These are phyloP conservation scores for Atta texana DNA, from an alignment of 1,140 invertebrate species.

Conservation along the genomic window DNA sequence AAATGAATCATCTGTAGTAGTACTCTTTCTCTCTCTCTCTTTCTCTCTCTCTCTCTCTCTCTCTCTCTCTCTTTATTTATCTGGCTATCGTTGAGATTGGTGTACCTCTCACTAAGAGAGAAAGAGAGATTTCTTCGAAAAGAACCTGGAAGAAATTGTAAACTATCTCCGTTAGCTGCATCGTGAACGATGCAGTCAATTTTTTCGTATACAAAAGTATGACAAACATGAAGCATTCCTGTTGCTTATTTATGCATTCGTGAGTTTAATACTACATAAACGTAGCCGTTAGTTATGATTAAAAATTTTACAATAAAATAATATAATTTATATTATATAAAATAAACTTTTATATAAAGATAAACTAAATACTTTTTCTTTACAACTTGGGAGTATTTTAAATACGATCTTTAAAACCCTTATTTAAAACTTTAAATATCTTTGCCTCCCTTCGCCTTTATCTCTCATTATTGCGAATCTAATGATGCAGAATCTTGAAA, in stretches of 20 bases:
- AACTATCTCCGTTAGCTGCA: conserved; percentile 26
- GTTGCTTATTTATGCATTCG: neutral
- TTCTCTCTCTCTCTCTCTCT: no score
- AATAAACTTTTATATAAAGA: neutral
- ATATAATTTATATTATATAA: neutral
- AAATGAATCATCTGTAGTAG: conserved; percentile 44
- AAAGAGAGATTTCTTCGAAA: neutral
- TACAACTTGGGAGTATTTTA: neutral
- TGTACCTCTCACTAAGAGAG: conserved; percentile 2
- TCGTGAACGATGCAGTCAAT: conserved; percentile 32
- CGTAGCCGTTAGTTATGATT: neutral
- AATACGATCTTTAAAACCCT: neutral
- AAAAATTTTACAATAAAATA: neutral
- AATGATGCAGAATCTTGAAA: no score
- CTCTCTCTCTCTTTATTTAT: conserved; percentile 21
- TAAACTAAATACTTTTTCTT: conserved; percentile 5
- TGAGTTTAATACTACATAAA: neutral
- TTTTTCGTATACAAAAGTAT: conserved; percentile 52
- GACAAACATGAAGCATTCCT: neutral
- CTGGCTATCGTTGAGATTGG: conserved; percentile 38
- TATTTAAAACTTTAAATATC: neutral
- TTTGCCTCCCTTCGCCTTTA: no score
- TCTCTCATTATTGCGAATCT: no score
- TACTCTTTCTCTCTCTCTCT: neutral
- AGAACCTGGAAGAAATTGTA: neutral